Evolutionary conservation across 2,888 invertebrate species (phyloP).

Genomic region (Caenorhabditis doughertyi): DNA sequence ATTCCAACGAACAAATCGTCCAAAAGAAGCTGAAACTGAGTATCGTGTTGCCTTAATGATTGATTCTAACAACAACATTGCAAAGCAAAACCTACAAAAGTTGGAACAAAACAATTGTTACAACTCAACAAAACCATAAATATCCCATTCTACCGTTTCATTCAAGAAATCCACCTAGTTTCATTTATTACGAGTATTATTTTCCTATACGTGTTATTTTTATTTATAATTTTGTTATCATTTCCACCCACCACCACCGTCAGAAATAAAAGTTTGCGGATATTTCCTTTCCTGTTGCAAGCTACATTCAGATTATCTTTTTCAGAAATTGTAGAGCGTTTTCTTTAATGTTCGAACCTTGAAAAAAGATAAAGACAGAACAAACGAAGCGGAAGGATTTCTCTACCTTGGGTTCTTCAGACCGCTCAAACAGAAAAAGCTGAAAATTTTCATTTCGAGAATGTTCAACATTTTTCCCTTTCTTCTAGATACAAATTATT

Average conservation of each 20-base stretch:
- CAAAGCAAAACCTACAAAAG: conserved; percentile 37
- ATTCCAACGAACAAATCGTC: conserved; percentile 67
- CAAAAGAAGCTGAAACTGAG: conserved; percentile 50
- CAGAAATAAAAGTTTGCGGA: too few relatives aligned
- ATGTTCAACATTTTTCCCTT: too few relatives aligned
- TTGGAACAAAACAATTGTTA: conserved; percentile 1
- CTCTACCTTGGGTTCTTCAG: background rate
- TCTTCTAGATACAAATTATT: too few relatives aligned
- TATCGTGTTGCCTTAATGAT: conserved; percentile 61
- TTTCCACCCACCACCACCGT: too few relatives aligned
- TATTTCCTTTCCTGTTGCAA: too few relatives aligned
- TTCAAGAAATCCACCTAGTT: conserved; percentile 30
- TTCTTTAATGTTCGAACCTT: background rate
- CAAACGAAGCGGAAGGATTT: background rate
- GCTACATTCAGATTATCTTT: too few relatives aligned
- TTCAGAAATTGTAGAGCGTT: background rate
- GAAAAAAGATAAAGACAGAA: background rate
- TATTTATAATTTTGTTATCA: too few relatives aligned
- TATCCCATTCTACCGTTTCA: background rate
- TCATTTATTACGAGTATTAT: conserved; percentile 13
- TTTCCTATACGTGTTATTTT: background rate
- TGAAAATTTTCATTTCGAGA: background rate
- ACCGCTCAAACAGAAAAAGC: background rate
- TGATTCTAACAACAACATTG: conserved; percentile 29
- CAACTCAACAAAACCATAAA: conserved; percentile 29